A percentile compares a stretch with the other conserved stretches of the same genome.
Evolutionary conservation across 2,888 invertebrate genomes (phyloP).

Genomic region (Platycheirus rosarum): DNA sequence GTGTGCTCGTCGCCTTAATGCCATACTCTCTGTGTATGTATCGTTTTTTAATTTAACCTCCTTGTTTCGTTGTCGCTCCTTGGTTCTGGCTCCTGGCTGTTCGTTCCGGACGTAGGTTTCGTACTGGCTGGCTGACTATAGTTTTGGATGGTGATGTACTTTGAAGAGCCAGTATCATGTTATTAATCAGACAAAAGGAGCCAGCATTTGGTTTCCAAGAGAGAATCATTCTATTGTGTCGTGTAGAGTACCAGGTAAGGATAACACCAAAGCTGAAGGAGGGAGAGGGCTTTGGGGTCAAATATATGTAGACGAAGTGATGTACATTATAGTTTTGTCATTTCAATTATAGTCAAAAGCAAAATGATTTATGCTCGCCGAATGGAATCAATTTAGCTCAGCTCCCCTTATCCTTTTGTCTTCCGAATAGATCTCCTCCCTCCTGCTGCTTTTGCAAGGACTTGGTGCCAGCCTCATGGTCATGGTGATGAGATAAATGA

Average conservation of each 20-base stretch:
- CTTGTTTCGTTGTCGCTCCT: slow-evolving; percentile 27
- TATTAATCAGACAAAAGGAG: slow-evolving; percentile 69
- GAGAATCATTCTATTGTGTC: slow-evolving; percentile 42
- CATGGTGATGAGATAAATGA: slow-evolving; percentile 49
- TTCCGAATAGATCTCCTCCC: slow-evolving; percentile 11
- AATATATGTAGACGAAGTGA: slow-evolving; percentile 42
- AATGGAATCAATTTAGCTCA: slow-evolving; percentile 70
- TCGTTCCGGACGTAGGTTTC: neutral
- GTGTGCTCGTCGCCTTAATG: slow-evolving; percentile 16
- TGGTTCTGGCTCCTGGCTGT: slow-evolving; percentile 1
- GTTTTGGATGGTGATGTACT: slow-evolving; percentile 33
- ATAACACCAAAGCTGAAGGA: slow-evolving; percentile 5
- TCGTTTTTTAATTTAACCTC: slow-evolving; percentile 49
- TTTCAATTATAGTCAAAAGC: slow-evolving; percentile 70
- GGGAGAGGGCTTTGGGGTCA: slow-evolving; percentile 20
- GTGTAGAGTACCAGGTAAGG: slow-evolving; percentile 37
- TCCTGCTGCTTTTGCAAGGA: slow-evolving; percentile 1
- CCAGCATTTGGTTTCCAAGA: slow-evolving; percentile 63
- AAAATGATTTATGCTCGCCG: slow-evolving; percentile 68
- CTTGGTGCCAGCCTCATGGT: slow-evolving; percentile 35
- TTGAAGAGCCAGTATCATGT: slow-evolving; percentile 65
- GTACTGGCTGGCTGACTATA: neutral
- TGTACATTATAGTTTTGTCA: slow-evolving; percentile 72
- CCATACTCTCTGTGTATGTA: neutral
- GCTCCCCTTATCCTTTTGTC: slow-evolving; percentile 60